These are phyloP conservation scores for Hippopotamyrus pictus DNA, from an alignment of 2,797 vertebrate species.

Conservation along the genomic window DNA sequence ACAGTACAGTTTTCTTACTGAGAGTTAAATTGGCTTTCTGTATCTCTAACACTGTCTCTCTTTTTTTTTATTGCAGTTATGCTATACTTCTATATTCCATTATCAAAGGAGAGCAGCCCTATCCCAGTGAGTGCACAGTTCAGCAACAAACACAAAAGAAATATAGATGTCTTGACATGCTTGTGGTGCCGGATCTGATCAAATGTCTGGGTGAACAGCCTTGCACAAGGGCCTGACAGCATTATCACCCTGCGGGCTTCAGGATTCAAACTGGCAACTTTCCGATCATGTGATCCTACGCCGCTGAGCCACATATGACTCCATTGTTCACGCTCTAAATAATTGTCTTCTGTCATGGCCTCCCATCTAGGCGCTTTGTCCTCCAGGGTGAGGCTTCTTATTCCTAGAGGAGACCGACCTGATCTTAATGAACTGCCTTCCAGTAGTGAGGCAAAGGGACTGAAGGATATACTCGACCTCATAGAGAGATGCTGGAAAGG, in stretches of 20 bases:
- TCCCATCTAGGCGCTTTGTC: conserved; percentile 34
- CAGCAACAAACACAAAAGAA: not conserved
- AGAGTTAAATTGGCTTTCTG: not conserved
- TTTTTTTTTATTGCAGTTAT: conserved; percentile 46
- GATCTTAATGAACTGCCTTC: conserved; percentile 31
- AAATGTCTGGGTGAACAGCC: not conserved
- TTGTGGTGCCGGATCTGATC: not conserved
- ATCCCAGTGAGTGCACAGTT: conserved; percentile 44
- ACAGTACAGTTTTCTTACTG: not conserved
- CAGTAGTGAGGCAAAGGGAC: not conserved
- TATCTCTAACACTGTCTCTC: not conserved
- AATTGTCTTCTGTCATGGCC: not conserved
- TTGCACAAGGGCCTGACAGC: not conserved
- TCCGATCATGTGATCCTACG: not conserved
- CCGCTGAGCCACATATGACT: not conserved
- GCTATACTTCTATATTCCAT: conserved; percentile 63
- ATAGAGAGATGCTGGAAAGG: conserved; percentile 55
- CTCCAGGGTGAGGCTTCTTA: conserved; percentile 45
- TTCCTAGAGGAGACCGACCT: conserved; percentile 56
- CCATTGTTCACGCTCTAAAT: not conserved
- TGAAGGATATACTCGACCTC: conserved; percentile 38
- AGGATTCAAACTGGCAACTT: not conserved
- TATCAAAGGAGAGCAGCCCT: conserved; percentile 54
- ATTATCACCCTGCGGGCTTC: not conserved
- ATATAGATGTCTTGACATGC: not conserved